Evolutionary conservation across 2,113 vertebrate species (phyloP).

Genomic region (Poeciliopsis turrubarensis): DNA sequence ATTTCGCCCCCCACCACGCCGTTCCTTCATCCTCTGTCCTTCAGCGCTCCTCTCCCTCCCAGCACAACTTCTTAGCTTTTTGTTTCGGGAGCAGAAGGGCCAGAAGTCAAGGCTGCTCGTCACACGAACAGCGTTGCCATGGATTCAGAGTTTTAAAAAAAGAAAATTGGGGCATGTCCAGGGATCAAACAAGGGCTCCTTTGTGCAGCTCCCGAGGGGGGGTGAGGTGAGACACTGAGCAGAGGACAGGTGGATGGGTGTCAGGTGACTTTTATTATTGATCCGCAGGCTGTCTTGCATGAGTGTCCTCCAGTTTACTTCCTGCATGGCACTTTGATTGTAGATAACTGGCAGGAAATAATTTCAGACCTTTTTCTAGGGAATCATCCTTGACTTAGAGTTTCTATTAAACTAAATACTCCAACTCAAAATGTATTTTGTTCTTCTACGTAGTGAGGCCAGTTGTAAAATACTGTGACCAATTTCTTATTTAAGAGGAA

Average conservation of each 20-base stretch:
- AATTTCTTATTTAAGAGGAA: neutral
- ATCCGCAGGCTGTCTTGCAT: slow-evolving; percentile 6
- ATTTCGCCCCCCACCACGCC: slow-evolving; percentile 36
- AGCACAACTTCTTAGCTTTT: slow-evolving; percentile 69
- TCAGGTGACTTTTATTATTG: slow-evolving; percentile 51
- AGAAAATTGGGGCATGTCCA: slow-evolving; percentile 54
- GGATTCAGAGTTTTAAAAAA: slow-evolving; percentile 52
- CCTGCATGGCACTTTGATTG: slow-evolving; percentile 1
- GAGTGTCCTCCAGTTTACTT: neutral
- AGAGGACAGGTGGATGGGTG: slow-evolving; percentile 56
- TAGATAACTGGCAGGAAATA: slow-evolving; percentile 16
- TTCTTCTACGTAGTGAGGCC: neutral
- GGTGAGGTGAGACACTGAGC: neutral
- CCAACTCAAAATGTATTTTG: neutral
- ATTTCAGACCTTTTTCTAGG: neutral
- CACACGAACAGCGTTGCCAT: slow-evolving; percentile 73
- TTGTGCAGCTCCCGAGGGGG: slow-evolving; percentile 56
- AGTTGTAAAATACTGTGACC: neutral
- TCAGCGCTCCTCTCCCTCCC: slow-evolving; percentile 13
- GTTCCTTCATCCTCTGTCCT: slow-evolving; percentile 40
- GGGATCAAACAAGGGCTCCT: slow-evolving; percentile 70
- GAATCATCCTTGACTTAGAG: neutral
- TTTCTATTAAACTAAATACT: too few relatives aligned
- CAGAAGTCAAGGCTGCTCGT: slow-evolving; percentile 71
- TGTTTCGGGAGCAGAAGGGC: slow-evolving; percentile 71